These are phyloP conservation scores for Forbesichthys agassizii DNA, from an alignment of 2,113 vertebrate species.

Conservation along the genomic window DNA sequence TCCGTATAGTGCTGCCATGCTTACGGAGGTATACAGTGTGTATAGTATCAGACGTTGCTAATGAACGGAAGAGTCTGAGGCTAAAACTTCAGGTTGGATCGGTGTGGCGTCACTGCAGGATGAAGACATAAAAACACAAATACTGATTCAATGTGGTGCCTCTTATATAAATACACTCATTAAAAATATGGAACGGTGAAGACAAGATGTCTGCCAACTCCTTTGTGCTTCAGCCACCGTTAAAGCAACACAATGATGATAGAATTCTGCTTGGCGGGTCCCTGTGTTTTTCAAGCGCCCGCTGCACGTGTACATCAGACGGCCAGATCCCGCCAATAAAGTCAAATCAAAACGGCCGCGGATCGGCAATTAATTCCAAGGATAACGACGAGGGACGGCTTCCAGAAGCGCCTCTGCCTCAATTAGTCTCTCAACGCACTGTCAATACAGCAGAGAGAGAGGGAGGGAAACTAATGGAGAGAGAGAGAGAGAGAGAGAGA, in stretches of 20 bases:
- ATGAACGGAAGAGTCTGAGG: no score
- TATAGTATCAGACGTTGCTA: no score
- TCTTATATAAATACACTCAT: conserved; percentile 41
- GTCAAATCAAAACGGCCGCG: conserved; percentile 61
- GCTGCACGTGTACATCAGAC: conserved; percentile 37
- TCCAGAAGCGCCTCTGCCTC: conserved; percentile 62
- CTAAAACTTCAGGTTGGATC: no score
- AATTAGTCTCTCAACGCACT: conserved; percentile 58
- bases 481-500: not conserved
- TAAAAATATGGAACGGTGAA: conserved; percentile 12
- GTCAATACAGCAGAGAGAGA: conserved; percentile 40
- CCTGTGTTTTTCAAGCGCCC: conserved; percentile 42
- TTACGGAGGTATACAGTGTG: no score
- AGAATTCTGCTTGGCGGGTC: conserved; percentile 51
- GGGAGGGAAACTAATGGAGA: not conserved
- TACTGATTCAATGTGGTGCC: conserved; percentile 29
- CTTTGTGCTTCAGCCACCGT: conserved; percentile 47
- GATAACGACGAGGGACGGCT: conserved; percentile 61
- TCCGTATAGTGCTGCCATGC: no score
- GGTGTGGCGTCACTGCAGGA: conserved; percentile 28
- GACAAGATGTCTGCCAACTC: conserved; percentile 24
- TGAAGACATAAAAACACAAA: conserved; percentile 24
- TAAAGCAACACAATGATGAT: conserved; percentile 40
- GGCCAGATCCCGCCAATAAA: conserved; percentile 61
- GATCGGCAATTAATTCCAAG: conserved; percentile 66